Base-by-base conservation (phyloP, 2,888 invertebrate genomes). In the Eilema caniola region DNA sequence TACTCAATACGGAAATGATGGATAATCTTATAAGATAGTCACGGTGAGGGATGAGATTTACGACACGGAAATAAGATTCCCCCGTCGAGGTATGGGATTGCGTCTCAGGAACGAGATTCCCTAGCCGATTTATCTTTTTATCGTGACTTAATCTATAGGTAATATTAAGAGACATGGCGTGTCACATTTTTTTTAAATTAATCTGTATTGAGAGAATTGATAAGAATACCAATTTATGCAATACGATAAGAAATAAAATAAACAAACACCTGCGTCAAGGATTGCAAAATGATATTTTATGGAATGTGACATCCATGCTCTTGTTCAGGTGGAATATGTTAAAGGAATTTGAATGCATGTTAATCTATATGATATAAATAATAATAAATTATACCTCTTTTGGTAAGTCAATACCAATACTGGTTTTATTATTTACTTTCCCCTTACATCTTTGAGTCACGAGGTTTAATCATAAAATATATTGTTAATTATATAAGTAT, bases 261-360 rank as follows among this genome's bases (percentile, higher is more conserved):
- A 69, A 60, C 24, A 1, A 41, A 4, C 14, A 24, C 37, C 28
- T 71, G 72, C 63, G 67, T 73, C 56, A 66, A 67, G 71, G 62
- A 76, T 76, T 70, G 76, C 74, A 79, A 74, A 66, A 71, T 72
- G 71, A 70, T 71, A 60, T 73, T 66, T 73, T 69, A 78, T 77
- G 70, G 67, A 72, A 74, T 81, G 89, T 90, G 90, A 82, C 89
- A 87, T 81, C 90, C 92, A 90, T 91, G 93, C 89, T 89, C 85
- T 84, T 78, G 85, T 88, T 91, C 87, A 85, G 90, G 89, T 88
- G 89, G 89, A 93, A 92, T 91, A 92, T 90, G 91, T 90, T 93
- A 94, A 91, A 91, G 94, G 93, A 94, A 94, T 94, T 93, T 94
- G 93, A 95, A 94, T 94, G 93, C 94, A 95, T 95, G 95, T 95